Conservation (phyloP, 2,888 invertebrate species). For the Latrodectus hesperus region DNA sequence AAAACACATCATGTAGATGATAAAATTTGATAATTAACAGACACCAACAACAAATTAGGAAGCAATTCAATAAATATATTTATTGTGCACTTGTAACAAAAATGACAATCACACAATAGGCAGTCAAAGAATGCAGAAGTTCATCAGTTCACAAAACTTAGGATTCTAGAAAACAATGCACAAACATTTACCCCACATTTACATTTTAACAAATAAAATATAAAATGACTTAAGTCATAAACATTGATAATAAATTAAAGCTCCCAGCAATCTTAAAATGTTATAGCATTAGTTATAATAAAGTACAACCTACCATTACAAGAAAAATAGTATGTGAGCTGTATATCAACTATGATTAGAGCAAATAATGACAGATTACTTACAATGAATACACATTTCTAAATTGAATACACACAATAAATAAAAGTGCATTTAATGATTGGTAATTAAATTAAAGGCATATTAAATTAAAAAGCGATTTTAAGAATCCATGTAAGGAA, state of each 20-base stretch:
- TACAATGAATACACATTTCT: constrained; percentile 8
- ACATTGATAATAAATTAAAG: constrained; percentile 54
- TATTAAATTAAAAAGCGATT: not conserved
- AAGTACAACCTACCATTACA: constrained; percentile 14
- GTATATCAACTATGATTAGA: not conserved
- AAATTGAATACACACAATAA: not conserved
- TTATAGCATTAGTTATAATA: constrained; percentile 10
- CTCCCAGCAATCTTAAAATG: constrained; percentile 44
- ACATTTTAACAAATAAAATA: constrained; percentile 29
- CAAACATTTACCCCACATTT: constrained; percentile 24
- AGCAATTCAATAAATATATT: constrained; percentile 67
- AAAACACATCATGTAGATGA: no score
- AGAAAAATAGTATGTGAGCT: constrained; percentile 4
- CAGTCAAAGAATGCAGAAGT: constrained; percentile 10
- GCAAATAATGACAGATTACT: not conserved
- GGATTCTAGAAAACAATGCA: constrained; percentile 38
- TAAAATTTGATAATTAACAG: no score
- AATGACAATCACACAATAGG: constrained; percentile 45
- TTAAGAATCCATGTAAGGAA: no score
- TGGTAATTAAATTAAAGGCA: not conserved
- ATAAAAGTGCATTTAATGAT: not conserved
- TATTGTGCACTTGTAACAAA: constrained; percentile 66
- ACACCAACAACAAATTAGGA: not conserved
- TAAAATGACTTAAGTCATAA: constrained; percentile 39
- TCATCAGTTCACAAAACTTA: constrained; percentile 22